phyloP scores from a whole-genome alignment of 2,888 invertebrate genomes.

The Neoitamus cyanurus region DNA sequence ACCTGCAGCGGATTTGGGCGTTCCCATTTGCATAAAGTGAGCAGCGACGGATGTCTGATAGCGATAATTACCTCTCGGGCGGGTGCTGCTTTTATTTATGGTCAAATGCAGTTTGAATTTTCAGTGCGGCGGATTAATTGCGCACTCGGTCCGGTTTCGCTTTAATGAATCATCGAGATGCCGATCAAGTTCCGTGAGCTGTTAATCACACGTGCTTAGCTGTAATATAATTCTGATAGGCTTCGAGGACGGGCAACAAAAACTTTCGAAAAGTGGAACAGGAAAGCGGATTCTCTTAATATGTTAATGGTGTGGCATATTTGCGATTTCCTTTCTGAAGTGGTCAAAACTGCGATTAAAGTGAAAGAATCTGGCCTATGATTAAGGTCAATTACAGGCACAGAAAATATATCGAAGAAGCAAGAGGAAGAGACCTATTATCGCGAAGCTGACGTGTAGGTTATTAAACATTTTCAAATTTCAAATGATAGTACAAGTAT shows the following conservation, averaged over 20 bases:
- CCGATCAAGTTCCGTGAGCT: not conserved
- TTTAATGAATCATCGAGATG: not conserved
- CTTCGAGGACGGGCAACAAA: too few relatives aligned
- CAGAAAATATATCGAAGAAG: too few relatives aligned
- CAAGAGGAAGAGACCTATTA: too few relatives aligned
- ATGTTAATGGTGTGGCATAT: not conserved
- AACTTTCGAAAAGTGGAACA: too few relatives aligned
- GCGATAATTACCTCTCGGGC: not conserved
- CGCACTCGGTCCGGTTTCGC: not conserved
- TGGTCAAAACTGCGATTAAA: too few relatives aligned
- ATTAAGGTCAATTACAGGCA: too few relatives aligned
- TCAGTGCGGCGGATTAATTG: not conserved
- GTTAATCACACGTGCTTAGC: not conserved
- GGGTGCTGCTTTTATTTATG: not conserved
- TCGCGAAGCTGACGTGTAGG: too few relatives aligned
- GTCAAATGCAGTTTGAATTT: not conserved
- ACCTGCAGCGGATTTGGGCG: not conserved
- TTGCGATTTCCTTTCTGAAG: too few relatives aligned
- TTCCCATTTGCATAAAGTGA: not conserved
- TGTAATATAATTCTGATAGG: not conserved
- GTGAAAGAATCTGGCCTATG: too few relatives aligned
- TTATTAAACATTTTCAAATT: too few relatives aligned
- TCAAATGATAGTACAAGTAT: too few relatives aligned
- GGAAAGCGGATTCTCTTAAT: too few relatives aligned
- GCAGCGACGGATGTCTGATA: not conserved